Evolutionary conservation across 2,888 invertebrate species (phyloP).

Genomic region (Peribatodes rhomboidaria): DNA sequence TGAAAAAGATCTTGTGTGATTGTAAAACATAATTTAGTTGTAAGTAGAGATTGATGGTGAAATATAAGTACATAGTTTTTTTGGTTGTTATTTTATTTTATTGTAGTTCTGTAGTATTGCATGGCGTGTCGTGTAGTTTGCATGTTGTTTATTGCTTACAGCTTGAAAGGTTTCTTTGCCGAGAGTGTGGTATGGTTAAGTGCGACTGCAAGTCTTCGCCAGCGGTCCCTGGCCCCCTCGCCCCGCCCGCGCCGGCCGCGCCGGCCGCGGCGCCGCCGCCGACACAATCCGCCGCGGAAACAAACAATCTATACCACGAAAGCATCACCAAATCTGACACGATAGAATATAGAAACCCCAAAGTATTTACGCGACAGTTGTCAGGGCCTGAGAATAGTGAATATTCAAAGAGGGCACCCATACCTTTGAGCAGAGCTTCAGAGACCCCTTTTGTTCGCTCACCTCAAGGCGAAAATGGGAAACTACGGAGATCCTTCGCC

Average conservation of each 20-base stretch:
- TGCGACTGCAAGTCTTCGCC: slow-evolving; percentile 83
- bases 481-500: slow-evolving; percentile 77
- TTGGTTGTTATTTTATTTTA: slow-evolving; percentile 14
- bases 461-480: slow-evolving; percentile 69
- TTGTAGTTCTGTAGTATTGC: slow-evolving; percentile 55
- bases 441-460: slow-evolving; percentile 73
- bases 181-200: slow-evolving; percentile 89
- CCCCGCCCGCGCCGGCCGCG: slow-evolving; percentile 48
- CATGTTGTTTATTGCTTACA: slow-evolving; percentile 89
- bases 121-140: slow-evolving; percentile 81
- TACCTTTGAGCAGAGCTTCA: slow-evolving; percentile 61
- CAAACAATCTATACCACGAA: slow-evolving; percentile 39
- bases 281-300: slow-evolving; percentile 47
- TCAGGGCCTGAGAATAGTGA: slow-evolving; percentile 63
- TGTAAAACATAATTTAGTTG: not conserved
- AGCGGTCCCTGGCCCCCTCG: slow-evolving; percentile 51
- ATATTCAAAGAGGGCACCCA: slow-evolving; percentile 46
- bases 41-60: slow-evolving; percentile 25
- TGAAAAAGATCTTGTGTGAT: not conserved
- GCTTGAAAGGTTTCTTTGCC: slow-evolving; percentile 91
- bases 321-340: slow-evolving; percentile 54
- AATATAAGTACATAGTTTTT: slow-evolving; percentile 30
- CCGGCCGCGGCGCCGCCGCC: slow-evolving; percentile 45
- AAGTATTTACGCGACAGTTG: slow-evolving; percentile 58
- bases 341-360: slow-evolving; percentile 70